Percentiles rank a stretch among this genome's conserved stretches.
phyloP scores from a whole-genome alignment of 1,140 invertebrate species.

The Tetraneura akinire region DNA sequence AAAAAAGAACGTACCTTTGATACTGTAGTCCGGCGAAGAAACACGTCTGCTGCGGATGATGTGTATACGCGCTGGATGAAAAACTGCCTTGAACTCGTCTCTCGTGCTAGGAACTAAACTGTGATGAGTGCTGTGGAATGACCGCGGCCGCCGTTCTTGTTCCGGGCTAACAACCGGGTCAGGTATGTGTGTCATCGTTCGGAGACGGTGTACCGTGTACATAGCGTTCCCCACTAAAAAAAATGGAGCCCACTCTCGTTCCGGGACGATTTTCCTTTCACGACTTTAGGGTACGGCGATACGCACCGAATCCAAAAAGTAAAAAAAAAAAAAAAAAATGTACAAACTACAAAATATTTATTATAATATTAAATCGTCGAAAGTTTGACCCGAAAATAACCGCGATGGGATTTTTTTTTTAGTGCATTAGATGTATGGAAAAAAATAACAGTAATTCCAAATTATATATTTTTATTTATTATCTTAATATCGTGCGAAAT shows the following conservation, averaged over 20 bases:
- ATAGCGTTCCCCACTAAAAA: constrained; percentile 37
- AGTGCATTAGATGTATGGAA: too few relatives aligned
- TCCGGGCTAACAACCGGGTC: constrained; percentile 50
- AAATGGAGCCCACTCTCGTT: constrained; percentile 40
- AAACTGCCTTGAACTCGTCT: constrained; percentile 45
- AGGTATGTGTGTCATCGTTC: constrained; percentile 46
- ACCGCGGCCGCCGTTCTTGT: constrained; percentile 45
- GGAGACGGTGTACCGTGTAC: too few relatives aligned
- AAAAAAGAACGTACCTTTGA: constrained; percentile 7
- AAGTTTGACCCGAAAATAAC: too few relatives aligned
- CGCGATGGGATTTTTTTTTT: too few relatives aligned
- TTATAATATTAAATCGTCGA: too few relatives aligned
- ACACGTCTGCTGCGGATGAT: background rate
- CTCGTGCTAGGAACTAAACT: constrained; percentile 43
- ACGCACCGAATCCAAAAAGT: background rate
- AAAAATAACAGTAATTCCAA: too few relatives aligned
- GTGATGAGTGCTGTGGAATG: constrained; percentile 27
- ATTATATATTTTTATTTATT: too few relatives aligned
- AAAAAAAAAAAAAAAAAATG: too few relatives aligned
- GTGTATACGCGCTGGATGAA: constrained; percentile 9
- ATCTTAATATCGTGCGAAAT: too few relatives aligned
- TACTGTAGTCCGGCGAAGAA: constrained; percentile 17
- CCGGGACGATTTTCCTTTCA: constrained; percentile 47
- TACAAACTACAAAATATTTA: too few relatives aligned
- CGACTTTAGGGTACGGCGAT: too few relatives aligned